Evolutionary conservation across 2,113 vertebrate genomes (phyloP).

Genomic region (Apodemus speciosus): DNA sequence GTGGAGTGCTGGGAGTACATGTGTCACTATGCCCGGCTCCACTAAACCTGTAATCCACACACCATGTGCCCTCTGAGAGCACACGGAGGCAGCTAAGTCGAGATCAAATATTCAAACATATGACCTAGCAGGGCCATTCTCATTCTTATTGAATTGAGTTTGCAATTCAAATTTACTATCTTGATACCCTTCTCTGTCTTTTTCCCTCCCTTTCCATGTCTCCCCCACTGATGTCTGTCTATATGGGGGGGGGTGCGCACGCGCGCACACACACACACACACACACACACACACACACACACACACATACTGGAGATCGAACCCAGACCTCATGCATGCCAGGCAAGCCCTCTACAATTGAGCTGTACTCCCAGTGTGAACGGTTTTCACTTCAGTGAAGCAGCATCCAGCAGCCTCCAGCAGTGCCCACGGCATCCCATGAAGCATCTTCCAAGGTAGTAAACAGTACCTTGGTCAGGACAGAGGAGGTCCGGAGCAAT

Average conservation of each 20-base stretch:
- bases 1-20: background rate
- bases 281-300: no score
- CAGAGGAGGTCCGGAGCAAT: background rate
- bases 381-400: background rate
- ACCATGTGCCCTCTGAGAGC: background rate
- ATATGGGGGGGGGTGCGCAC: no score
- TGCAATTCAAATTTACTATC: background rate
- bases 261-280: no score
- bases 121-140: background rate
- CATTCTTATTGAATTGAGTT: background rate
- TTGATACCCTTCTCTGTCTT: background rate
- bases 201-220: background rate
- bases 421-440: background rate
- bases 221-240: background rate
- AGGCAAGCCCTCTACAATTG: background rate
- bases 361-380: background rate
- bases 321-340: background rate
- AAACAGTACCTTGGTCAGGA: background rate
- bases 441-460: background rate
- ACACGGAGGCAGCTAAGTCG: background rate
- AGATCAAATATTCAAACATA: background rate
- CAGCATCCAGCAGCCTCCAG: background rate
- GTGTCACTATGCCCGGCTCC: background rate
- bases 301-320: background rate
- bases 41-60: background rate